Evolutionary conservation across 2,113 vertebrate genomes (phyloP), one percentile per base, ranked within the genome.

Genomic region (Scomber colias): DNA sequence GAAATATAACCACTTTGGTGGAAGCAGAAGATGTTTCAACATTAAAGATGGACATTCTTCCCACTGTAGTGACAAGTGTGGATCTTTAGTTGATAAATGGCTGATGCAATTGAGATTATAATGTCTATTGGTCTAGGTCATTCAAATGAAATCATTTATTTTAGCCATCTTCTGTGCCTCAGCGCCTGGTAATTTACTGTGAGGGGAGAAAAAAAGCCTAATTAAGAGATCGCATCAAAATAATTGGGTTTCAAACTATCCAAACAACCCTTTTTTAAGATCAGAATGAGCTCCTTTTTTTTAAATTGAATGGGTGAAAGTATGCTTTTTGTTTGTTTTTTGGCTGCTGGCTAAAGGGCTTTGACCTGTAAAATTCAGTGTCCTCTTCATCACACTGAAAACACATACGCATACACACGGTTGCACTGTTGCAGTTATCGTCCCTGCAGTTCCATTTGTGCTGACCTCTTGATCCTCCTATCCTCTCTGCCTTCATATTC

Each of bases 141-240:
- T 77, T 86, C 80, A 11, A 80, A 71, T 59, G 50, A 31, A 64
- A 72, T 73, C 46, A 75, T 87, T 77, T 75, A 75, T 80, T 75
- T 59, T 0, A 27, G 50, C 35, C n/a, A 50, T 68, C 71, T 59
- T 60, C 59, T 77, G 19, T 1, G 27, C 64, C 53, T 70, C 48
- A 51, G 27, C 69, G 68, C 50, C 12, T 15, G 14, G 60, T 82
- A 70, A 89, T 89, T 90, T 82, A 76, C 19, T 66, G 19, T 60
- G 31, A 71, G 51, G 3, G 3, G 4, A 2, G 3, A 3, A 12
- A 31, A 53, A 50, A 77, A 75, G 77, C 46, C 65, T 55, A 81
- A 89, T 85, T 80, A 87, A 82, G 68, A 81, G 80, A 84, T 89
- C 82, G 79, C 75, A 87, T 87, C 70, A 81, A 82, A 84, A 82